Evolutionary conservation across 2,113 vertebrate genomes (phyloP), one percentile per base, ranked within the genome.

Genomic region (Agapornis roseicollis): DNA sequence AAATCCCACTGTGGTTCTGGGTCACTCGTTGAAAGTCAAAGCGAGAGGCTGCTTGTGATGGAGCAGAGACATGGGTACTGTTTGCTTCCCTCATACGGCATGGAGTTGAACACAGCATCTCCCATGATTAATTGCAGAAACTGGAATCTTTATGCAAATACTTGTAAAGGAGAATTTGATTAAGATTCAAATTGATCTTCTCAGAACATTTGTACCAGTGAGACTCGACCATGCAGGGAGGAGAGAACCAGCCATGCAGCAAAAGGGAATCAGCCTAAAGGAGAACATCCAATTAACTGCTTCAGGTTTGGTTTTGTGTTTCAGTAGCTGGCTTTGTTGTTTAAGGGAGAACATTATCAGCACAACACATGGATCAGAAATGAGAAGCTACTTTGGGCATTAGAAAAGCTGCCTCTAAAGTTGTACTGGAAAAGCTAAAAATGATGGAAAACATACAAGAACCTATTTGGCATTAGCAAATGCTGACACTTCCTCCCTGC

Each of bases 231-330:
- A 0, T 58, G 72, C 82, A 78, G 63, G 42, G 14, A 76, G 23
- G 31, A 72, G 28, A 94, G 41, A 89, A 46, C 4, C 46, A 85
- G 78, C 70, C 81, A 69, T 1, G 44, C 85, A 83, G 82, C 33
- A 35, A 85, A 77, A 89, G 20, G 37, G 85, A 94, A 88, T 91
- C 68, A 91, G 64, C 68, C 77, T 66, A 53, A 92, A 92, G 16
- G 27, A 85, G 72, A 95, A 86, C 11, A 94, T 78, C 88, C 85
- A 92, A 44, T 55, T 92, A 90, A 79, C 65, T 86, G 69, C n/a
- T 81, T 86, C 11, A 19, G 44, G 18, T 33, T 66, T 66, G 41
- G 14, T n/a, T 76, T 74, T 11, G 24, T 11, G 50, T 5, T 77
- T 85, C 64, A 85, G 56, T 46, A 71, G 66, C 35, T 79, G 33